These are phyloP conservation scores for Drosophila crucigera DNA, from an alignment of 2,888 invertebrate genomes.

Conservation along the genomic window DNA sequence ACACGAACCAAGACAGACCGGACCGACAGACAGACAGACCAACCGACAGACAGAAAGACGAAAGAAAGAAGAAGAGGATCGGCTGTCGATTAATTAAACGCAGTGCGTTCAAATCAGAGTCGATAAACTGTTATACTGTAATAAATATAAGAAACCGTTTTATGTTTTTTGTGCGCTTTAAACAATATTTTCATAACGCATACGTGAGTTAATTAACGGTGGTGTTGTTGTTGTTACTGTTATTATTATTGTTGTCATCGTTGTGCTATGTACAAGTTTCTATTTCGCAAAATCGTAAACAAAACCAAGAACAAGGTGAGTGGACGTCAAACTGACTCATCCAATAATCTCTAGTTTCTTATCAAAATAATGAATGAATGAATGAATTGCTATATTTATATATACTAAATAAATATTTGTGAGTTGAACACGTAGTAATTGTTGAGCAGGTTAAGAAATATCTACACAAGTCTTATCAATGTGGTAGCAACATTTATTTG, in stretches of 20 bases:
- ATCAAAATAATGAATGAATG: conserved; percentile 30
- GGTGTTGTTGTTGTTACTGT: conserved; percentile 28
- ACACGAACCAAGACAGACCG: conserved; percentile 23
- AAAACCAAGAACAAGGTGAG: conserved; percentile 69
- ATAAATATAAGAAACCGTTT: conserved; percentile 9
- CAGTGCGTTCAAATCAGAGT: conserved; percentile 37
- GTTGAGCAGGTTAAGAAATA: conserved; percentile 51
- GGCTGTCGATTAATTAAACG: conserved; percentile 19
- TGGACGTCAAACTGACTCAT: conserved; percentile 34
- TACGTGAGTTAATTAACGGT: conserved; percentile 33
- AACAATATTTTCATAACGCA: conserved; percentile 19
- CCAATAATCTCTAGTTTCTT: conserved; percentile 19
- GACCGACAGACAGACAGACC: conserved; percentile 15
- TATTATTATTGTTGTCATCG: conserved; percentile 17
- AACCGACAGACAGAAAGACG: conserved; percentile 7
- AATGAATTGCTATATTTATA: conserved; percentile 16
- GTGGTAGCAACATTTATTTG: not conserved
- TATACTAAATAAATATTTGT: conserved; percentile 2
- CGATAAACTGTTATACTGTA: conserved; percentile 30
- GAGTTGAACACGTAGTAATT: conserved; percentile 21
- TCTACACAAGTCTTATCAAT: conserved; percentile 9
- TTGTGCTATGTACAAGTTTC: conserved; percentile 63
- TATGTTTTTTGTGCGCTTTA: conserved; percentile 32
- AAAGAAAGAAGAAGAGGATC: conserved; percentile 2
- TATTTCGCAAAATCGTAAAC: conserved; percentile 65